Base-by-base conservation (phyloP, 2,888 invertebrate species). In the Eudemis profundana region DNA sequence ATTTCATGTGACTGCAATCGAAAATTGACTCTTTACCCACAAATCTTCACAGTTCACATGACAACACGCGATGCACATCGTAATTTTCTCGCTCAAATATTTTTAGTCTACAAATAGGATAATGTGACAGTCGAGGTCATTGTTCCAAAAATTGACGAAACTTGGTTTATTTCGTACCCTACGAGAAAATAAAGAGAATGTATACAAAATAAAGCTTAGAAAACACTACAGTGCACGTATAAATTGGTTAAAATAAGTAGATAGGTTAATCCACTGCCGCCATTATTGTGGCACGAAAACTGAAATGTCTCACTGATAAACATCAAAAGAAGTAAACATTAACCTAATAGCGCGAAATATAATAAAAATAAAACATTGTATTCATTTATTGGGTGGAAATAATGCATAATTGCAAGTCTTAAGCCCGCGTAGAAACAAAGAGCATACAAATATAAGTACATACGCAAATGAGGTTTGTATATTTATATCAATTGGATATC, bases 191-290 rank as follows among this genome's bases (percentile, higher is more conserved):
- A 84, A 81, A 83, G 75, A 74, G 74, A 78, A 85, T 77, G 82
- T 82, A 74, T 83, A 75, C 73, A 82, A 77, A 79, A 83, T 78
- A 80, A 76, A 74, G 70, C 67, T 74, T 72, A 68, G 72, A 65
- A 72, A 73, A 74, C 70, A 74, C 74, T 68, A 69, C 67, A 78
- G 73, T 61, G 70, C 63, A 68, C 69, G 71, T 76, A 76, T 81
- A 84, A 81, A 82, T n/a, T 72, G 73, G 75, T 74, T 75, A 82
- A 85, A 84, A 84, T 84, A 82, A 75, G 77, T 79, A 84, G 83
- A 89, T 91, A 92, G 91, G 92, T 91, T 92, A 91, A 89, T 88
- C 79, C 82, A 87, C 90, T 92, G 92, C 91, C 92, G 91, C 92
- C 92, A 92, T 92, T 91, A 92, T 87, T 89, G 90, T 89, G 81